These are phyloP conservation scores for Speoplatyrhinus poulsoni DNA, from an alignment of 2,113 vertebrate species.

Conservation along the genomic window DNA sequence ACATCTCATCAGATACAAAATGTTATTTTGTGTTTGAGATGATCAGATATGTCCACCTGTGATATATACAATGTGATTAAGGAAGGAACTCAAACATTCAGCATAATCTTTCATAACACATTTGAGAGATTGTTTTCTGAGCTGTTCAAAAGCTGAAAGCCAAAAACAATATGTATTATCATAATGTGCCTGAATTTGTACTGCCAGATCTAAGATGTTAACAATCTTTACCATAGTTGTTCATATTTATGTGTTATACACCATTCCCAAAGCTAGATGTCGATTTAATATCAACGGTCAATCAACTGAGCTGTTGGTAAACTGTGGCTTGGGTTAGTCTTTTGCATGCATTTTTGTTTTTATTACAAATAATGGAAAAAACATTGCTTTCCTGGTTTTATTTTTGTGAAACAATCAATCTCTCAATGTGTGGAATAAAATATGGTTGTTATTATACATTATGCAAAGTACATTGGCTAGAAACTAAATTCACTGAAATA, in stretches of 20 bases:
- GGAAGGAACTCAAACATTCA: neutral
- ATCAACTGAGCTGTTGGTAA: constrained; percentile 32
- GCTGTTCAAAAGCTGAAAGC: constrained; percentile 2
- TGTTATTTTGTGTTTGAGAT: neutral
- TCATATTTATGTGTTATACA: constrained; percentile 6
- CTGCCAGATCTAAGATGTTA: constrained; percentile 23
- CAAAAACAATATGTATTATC: neutral
- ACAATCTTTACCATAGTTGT: constrained; percentile 19
- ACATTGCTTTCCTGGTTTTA: constrained; percentile 12
- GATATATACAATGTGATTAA: neutral
- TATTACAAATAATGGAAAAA: constrained; percentile 18
- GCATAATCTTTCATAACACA: neutral
- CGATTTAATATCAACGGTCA: constrained; percentile 23
- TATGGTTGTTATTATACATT: constrained; percentile 20
- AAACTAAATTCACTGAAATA: constrained; percentile 17
- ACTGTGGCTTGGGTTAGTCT: neutral
- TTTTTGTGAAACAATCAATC: constrained; percentile 22
- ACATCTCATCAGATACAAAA: neutral
- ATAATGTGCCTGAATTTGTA: constrained; percentile 9
- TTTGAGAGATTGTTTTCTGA: neutral
- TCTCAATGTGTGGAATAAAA: neutral
- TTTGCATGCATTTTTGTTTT: constrained; percentile 3
- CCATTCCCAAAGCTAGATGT: neutral
- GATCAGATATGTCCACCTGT: too few relatives aligned
- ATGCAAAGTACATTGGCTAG: constrained; percentile 17